Evolutionary conservation across 1,140 invertebrate species (phyloP), one percentile per base, ranked within the genome.

Genomic region (Drosophila virilis): DNA sequence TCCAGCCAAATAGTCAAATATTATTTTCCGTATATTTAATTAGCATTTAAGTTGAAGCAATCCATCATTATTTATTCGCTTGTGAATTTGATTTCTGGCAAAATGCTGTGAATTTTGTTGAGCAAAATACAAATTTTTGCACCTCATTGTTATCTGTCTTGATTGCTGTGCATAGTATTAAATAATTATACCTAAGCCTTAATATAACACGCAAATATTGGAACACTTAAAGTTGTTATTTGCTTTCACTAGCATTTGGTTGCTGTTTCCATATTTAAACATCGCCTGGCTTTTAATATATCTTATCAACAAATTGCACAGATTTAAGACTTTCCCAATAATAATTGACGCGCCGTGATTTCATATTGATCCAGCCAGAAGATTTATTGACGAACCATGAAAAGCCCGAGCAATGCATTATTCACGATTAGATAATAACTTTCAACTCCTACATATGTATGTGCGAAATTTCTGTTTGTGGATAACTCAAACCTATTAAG

Each of bases 31-130:
- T 83, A 74, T 66, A 43, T 78, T 77, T 86, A 88, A 88, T 88
- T 86, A 86, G 79, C 83, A 86, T 88, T 83, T 88, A 86, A 86
- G 84, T 80, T 83, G 42, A 50, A 75, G 69, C 76, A 80, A 79
- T 74, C 62, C 64, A 74, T 50, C 54, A 59, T 54, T 71, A 71
- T 75, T 67, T 67, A 67, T 77, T 80, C 66, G 58, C 48, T 66
- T 77, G 62, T 81, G 59, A 70, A 74, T 81, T 76, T 61, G 50
- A 55, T 62, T 58, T 84, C 74, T 68, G 64, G 54, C 73, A 61
- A 80, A 71, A 51, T 38, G 45, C 38, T 78, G 66, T 58, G 70
- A 77, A 65, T 58, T 80, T 77, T 52, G 77, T 46, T 67, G 48
- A 77, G 60, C 69, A 57, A 81, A 80, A 55, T 66, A 35, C 28